A percentile compares a stretch with the other conserved stretches of the same genome.
These are phyloP conservation scores for Orthonyx spaldingii DNA, from an alignment of 2,113 vertebrate genomes.

Conservation along the genomic window DNA sequence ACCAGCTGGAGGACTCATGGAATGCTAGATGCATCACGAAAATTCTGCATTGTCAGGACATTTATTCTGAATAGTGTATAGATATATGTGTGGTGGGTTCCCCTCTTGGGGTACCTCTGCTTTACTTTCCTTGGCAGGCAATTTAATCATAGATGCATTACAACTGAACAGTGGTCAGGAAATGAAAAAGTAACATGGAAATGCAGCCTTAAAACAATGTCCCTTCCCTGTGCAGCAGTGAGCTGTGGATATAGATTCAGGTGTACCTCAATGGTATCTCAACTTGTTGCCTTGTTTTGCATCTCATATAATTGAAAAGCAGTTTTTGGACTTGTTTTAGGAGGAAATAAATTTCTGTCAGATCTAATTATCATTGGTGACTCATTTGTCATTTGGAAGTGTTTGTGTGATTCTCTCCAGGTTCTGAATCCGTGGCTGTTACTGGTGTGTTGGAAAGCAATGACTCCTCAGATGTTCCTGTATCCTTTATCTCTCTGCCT, in stretches of 20 bases:
- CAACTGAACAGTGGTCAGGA: background rate
- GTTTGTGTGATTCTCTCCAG: background rate
- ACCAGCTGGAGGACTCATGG: background rate
- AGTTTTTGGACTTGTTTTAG: background rate
- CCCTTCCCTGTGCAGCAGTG: background rate
- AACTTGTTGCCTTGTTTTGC: background rate
- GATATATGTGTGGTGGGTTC: background rate
- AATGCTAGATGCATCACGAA: background rate
- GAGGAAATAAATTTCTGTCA: background rate
- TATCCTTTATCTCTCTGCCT: background rate
- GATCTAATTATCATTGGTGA: background rate
- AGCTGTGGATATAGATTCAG: background rate
- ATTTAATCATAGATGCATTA: background rate
- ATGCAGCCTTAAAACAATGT: background rate
- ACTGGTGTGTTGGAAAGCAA: background rate
- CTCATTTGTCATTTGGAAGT: background rate
- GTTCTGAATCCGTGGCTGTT: background rate
- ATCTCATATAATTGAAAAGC: background rate
- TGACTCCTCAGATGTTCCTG: background rate
- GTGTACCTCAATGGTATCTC: background rate
- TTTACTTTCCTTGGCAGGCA: background rate
- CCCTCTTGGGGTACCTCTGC: background rate
- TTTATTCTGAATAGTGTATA: background rate
- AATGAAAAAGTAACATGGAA: background rate
- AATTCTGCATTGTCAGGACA: background rate